Percentiles rank a stretch among this genome's conserved stretches.
These are phyloP conservation scores for Meloidogyne floridensis DNA, from an alignment of 1,140 invertebrate species.

Conservation along the genomic window DNA sequence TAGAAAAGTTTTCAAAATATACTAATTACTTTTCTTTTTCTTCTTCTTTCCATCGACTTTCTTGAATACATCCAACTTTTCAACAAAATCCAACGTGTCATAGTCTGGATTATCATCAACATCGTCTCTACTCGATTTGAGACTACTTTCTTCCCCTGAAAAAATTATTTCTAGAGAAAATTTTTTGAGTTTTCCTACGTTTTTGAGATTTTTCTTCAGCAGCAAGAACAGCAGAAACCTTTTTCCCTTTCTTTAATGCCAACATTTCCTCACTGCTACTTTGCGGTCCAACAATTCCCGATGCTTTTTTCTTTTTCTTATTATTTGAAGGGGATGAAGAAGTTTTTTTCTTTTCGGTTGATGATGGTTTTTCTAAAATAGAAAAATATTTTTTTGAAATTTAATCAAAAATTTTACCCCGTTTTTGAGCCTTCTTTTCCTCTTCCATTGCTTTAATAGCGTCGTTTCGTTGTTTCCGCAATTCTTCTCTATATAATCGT, in stretches of 20 bases:
- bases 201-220: neutral
- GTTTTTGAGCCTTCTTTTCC: neutral
- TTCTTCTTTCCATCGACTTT: neutral
- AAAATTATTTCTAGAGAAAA: neutral
- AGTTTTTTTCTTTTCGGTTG: neutral
- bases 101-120: slow-evolving; percentile 6
- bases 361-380: neutral
- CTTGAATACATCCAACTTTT: neutral
- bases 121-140: neutral
- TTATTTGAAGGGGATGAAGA: neutral
- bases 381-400: neutral
- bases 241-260: neutral
- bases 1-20: neutral
- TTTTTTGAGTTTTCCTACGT: neutral
- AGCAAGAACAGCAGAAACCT: neutral
- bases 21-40: neutral
- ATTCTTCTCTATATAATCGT: neutral
- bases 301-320: neutral
- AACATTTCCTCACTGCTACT: neutral
- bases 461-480: neutral
- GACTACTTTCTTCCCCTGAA: neutral
- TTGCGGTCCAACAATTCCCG: neutral
- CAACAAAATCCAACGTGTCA: slow-evolving; percentile 1
- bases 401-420: neutral
- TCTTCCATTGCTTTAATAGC: slow-evolving; percentile 1